phyloP scores from a whole-genome alignment of 2,113 vertebrate species.

The Aviceda subcristata region DNA sequence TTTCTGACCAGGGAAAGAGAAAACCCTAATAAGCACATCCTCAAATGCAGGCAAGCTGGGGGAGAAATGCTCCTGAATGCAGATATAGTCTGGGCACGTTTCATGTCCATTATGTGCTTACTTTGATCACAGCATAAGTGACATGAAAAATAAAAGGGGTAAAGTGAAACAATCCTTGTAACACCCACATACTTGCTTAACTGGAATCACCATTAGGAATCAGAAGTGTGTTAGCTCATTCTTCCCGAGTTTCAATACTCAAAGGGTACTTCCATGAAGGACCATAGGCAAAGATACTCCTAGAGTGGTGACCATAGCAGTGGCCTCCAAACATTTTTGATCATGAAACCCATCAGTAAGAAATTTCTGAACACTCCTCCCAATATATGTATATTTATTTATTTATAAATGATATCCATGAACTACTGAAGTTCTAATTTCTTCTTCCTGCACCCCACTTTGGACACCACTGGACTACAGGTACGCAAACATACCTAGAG shows the following conservation, averaged over 20 bases:
- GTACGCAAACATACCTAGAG: neutral
- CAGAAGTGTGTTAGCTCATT: neutral
- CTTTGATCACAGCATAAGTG: neutral
- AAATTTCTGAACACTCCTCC: neutral
- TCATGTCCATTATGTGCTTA: neutral
- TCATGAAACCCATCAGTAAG: neutral
- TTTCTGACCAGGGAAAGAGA: neutral
- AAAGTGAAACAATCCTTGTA: neutral
- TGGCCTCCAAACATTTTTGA: neutral
- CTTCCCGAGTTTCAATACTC: neutral
- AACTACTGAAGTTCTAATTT: neutral
- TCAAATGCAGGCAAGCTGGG: neutral
- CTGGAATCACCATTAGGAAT: neutral
- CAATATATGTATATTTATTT: neutral
- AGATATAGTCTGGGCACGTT: neutral
- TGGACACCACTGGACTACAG: neutral
- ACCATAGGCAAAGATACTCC: neutral
- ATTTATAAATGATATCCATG: neutral
- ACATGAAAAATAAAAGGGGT: neutral
- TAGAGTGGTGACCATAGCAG: neutral
- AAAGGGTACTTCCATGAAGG: neutral
- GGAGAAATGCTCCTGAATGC: neutral
- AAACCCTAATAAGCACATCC: neutral
- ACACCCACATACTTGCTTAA: neutral
- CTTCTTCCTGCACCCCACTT: neutral